phyloP scores from a whole-genome alignment of 2,888 invertebrate species.

The Eristalis arbustorum region DNA sequence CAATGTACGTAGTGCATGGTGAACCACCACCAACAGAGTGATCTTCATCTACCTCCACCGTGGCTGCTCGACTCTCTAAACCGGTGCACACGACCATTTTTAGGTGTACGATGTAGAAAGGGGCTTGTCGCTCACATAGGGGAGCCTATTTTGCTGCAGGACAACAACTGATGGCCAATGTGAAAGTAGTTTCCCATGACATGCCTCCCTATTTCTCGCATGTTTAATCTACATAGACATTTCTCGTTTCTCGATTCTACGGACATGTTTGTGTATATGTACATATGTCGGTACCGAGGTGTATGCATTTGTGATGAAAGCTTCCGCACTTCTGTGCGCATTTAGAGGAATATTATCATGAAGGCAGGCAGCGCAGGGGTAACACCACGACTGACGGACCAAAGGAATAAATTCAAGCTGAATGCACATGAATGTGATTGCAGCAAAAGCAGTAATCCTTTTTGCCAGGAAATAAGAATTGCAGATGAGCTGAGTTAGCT shows the following conservation, averaged over 20 bases:
- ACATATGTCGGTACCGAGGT: conserved; percentile 1
- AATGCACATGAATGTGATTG: conserved; percentile 66
- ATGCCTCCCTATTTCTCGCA: conserved; percentile 63
- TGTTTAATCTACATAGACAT: conserved; percentile 58
- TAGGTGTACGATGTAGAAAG: conserved; percentile 1
- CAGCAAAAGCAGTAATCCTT: conserved; percentile 62
- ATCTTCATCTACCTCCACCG: conserved; percentile 43
- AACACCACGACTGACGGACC: conserved; percentile 42
- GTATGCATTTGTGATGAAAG: conserved; percentile 65
- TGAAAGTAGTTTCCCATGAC: conserved; percentile 64
- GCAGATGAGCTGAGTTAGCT: conserved; percentile 42
- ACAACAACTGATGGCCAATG: conserved; percentile 67
- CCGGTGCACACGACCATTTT: conserved; percentile 17
- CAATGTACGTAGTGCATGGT: conserved; percentile 22
- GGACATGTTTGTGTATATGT: conserved; percentile 1
- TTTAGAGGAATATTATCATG: conserved; percentile 49
- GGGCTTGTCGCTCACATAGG: conserved; percentile 36
- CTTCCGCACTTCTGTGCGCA: conserved; percentile 64
- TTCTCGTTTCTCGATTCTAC: conserved; percentile 47
- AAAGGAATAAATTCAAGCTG: conserved; percentile 65
- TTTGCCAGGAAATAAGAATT: conserved; percentile 65
- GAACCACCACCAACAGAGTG: conserved; percentile 40
- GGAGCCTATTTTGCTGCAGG: conserved; percentile 62
- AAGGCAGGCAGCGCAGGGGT: background rate
- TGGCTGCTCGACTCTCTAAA: background rate